Base-by-base conservation (phyloP, 2,797 vertebrate species). In the Hemitrygon akajei region DNA sequence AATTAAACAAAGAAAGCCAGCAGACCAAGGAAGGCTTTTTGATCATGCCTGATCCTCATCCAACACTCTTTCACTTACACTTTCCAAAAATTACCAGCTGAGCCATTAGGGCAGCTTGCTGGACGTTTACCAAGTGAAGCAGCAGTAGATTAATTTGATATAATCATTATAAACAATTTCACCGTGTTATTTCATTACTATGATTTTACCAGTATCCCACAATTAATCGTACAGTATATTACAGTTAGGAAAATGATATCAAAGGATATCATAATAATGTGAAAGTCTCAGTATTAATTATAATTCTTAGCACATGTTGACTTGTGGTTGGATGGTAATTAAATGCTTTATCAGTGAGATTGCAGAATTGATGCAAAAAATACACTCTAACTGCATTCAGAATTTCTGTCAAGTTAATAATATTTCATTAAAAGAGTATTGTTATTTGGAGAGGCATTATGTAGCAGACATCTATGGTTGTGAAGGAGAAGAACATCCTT, bases 201-300 rank as follows among this genome's bases (percentile, higher is more conserved):
- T 93, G 30, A 76, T 75, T 71, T 56, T 71, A 93, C 71, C 0
- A 75, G 47, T 93, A 93, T 93, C 22, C 27, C 89, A 56, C 47
- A 73, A 92, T 75, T 92, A 92, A 92, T 92, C 89, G 40, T 73
- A 92, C 69, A 92, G 69, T 73, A 92, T 37, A 92, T 92, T 92
- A 30, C 34, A 92, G 89, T 63, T 56, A 14, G 69, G 89, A 92
- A 92, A 73, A 92, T 92, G 40, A 92, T 92, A 66, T 92, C 89
- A 92, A 92, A 73, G 89, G 0, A 71, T 63, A 47, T 66, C 25
- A 47, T 92, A 92, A 92, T 92, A 66, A 92, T 92, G 7, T 92
- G 69, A 92, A 91, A 91, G 66, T 71, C 20, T 71, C 47, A 5
- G 66, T 75, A 66, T 75, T 92, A 92, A 92, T 92, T 92, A 92